Evolutionary conservation across 2,797 vertebrate genomes (phyloP), one percentile per base, ranked within the genome.

Genomic region (Salarias fasciatus): DNA sequence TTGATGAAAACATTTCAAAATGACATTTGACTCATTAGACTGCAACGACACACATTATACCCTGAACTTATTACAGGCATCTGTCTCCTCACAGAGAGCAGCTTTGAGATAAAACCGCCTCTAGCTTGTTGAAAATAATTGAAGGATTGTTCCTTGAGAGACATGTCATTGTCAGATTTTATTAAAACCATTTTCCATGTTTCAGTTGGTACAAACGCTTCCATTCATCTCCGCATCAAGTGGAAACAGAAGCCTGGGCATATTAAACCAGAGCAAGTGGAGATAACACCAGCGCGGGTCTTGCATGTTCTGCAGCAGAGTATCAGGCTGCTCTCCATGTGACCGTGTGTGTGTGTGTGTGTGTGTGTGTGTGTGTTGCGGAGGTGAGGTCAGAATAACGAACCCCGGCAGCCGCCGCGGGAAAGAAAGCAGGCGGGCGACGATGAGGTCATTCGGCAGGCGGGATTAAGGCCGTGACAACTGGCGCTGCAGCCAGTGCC

Each of bases 391-490:
- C 86, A 85, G 60, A 52, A 64, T 38, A 77, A 74, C 28, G 56
- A 76, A 58, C 67, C 73, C 58, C 49, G 55, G 71, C 88, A 81
- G 82, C 79, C 79, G 74, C 75, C 60, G 74, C 59, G 57, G 70
- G 72, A 55, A 62, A n/a, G n/a, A n/a, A 48, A 55, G 72, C 73
- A 29, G 65, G 56, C 68, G 37, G 72, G 79, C 80, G 53, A 54
- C 55, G 86, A 86, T 91, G 87, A 92, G 85, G 85, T 91, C 86
- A 91, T 76, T 81, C 76, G 65, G 71, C 82, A 84, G 80, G 77
- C 77, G 49, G 87, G 88, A 89, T 91, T 90, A 91, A 79, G 80
- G 72, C 76, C 10, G 80, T 71, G 83, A 90, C 90, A 92, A 90
- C 88, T 91, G 89, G 84, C 4, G 83, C 78, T 74, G 67, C 0